Evolutionary conservation across 2,113 vertebrate genomes (phyloP).

Genomic region (Peromyscus polionotus): DNA sequence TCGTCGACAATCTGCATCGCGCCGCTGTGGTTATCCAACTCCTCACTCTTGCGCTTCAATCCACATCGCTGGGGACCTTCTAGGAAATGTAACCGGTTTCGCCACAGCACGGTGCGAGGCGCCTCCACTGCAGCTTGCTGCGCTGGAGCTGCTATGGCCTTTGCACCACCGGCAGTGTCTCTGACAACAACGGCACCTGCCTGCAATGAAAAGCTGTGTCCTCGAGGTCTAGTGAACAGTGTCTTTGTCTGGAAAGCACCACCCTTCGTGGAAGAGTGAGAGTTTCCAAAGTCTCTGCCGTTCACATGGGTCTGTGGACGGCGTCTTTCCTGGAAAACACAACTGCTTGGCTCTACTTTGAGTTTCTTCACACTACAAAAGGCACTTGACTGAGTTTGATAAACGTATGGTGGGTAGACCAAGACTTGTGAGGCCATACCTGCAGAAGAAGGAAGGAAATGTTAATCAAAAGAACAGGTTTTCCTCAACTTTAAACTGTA

Average conservation of each 20-base stretch:
- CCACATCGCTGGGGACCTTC: constrained; percentile 97
- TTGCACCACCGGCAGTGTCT: constrained; percentile 91
- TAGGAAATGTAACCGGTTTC: constrained; percentile 90
- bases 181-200: constrained; percentile 93
- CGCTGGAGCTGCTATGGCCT: constrained; percentile 87
- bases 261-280: constrained; percentile 91
- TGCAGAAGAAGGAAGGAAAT: constrained; percentile 78
- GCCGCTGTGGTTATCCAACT: constrained; percentile 93
- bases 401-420: constrained; percentile 99
- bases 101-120: constrained; percentile 83
- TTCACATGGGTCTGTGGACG: constrained; percentile 96
- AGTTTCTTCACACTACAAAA: constrained; percentile 99
- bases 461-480: constrained; percentile 22
- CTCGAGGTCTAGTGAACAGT: constrained; percentile 89
- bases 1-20: constrained; percentile 99
- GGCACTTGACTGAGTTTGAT: constrained; percentile 99
- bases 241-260: constrained; percentile 93
- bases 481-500: constrained; percentile 24
- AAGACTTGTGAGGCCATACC: constrained; percentile 99
- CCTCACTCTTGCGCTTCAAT: constrained; percentile 99
- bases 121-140: constrained; percentile 83
- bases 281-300: constrained; percentile 95
- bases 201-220: constrained; percentile 93
- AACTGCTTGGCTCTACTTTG: constrained; percentile 98
- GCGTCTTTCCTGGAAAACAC: constrained; percentile 97